Evolutionary conservation across 53 echinoderm and acorn worm genomes (phyloP), one percentile per base, ranked within the genome.

Genomic region (Stichopus horrens): DNA sequence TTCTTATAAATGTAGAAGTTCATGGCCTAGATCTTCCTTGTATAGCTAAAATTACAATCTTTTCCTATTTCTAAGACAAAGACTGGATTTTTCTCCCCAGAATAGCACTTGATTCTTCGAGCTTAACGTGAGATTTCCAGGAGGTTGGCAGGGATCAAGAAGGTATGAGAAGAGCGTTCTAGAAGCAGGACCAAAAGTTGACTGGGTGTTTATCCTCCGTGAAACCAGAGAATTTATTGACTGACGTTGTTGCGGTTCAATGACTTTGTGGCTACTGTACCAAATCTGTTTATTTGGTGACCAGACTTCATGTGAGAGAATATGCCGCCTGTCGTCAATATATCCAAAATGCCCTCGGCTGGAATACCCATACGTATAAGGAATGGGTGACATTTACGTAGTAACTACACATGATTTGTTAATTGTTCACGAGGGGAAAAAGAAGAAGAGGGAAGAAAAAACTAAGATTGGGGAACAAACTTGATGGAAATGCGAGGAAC

Each of bases 201-300:
- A 81, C 57, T 58, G 57, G 18, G 21, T 81, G 81, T 81, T 81
- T 81, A 81, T 81, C 81, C 81, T n/a, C 18, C 56, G 22, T 20
- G 81, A 81, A 81, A 81, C 81, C 56, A 22, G 57, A 81, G 81
- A 81, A 81, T 58, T 58, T 16, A 58, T 18, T 21, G 81, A 81
- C 10, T 81, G 81, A 81, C 81, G 58, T 56, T 21, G 58, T 21
- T 11, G 21, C 18, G 81, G 81, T 81, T 81, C 81, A 81, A 57
- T 81, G 81, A 81, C 81, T 56, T n/a, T 22, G 20, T n/a, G 56
- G 81, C 56, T 81, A 81, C 81, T 81, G 81, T 81, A 81, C 81
- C 57, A 21, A 81, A 81, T 81, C 55, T 16, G 56, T 16, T 57
- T 81, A 21, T 57, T n/a, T 57, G 21, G 57, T 21, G 58, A 81